phyloP scores from a whole-genome alignment of 2,888 invertebrate species.

The Microctonus brassicae region DNA sequence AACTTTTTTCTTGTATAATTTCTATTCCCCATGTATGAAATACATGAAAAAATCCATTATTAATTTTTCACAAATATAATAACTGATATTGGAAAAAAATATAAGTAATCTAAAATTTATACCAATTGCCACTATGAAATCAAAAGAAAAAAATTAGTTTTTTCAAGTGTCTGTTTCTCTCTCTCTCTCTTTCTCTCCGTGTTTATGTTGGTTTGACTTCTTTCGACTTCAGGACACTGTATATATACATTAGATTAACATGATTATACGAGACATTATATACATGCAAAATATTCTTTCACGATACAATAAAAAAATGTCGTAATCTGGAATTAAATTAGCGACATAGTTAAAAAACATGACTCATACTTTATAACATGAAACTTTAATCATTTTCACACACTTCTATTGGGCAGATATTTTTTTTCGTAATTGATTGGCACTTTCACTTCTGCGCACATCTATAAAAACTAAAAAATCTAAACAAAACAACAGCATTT shows the following conservation, averaged over 20 bases:
- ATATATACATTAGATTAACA: not conserved
- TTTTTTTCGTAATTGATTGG: constrained; percentile 18
- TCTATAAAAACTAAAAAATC: not conserved
- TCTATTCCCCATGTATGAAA: not conserved
- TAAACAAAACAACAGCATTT: constrained; percentile 44
- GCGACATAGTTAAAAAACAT: too few species aligned
- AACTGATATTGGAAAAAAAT: not conserved
- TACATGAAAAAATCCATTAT: not conserved
- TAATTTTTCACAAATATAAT: not conserved
- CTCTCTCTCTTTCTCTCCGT: constrained; percentile 44
- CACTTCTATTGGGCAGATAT: not conserved
- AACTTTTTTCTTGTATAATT: not conserved
- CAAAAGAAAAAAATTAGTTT: constrained; percentile 11
- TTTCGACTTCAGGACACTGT: constrained; percentile 37
- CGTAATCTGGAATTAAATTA: too few species aligned
- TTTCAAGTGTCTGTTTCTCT: constrained; percentile 31
- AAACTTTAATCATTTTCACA: not conserved
- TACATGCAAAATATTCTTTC: not conserved
- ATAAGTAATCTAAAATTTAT: not conserved
- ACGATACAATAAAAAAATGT: not conserved
- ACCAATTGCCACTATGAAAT: not conserved
- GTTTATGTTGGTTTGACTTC: constrained; percentile 62
- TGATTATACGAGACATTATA: not conserved
- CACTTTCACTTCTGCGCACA: constrained; percentile 11
- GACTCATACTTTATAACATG: too few species aligned